Percentiles rank a stretch among this genome's conserved stretches.
These are phyloP conservation scores for Timema podura DNA, from an alignment of 2,888 invertebrate species.

Conservation along the genomic window DNA sequence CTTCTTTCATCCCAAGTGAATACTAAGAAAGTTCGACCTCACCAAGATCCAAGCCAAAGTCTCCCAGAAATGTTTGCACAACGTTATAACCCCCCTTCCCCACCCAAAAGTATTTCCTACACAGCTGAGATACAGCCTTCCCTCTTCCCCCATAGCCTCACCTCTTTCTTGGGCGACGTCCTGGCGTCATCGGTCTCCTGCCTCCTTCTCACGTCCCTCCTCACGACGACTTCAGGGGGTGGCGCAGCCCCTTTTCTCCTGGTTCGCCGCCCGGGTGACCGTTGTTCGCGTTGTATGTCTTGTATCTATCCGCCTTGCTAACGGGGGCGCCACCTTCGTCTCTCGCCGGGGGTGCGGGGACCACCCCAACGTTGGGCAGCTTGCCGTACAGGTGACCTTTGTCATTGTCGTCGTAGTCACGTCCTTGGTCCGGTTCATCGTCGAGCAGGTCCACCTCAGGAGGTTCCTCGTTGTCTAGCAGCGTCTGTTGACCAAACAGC, in stretches of 20 bases:
- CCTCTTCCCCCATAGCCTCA: too few species aligned
- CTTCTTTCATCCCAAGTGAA: too few species aligned
- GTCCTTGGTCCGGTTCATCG: constrained; percentile 4
- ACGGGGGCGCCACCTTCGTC: not conserved
- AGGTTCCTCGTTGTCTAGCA: constrained; percentile 21
- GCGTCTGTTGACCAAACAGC: not conserved
- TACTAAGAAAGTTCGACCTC: too few species aligned
- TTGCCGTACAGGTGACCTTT: constrained; percentile 36
- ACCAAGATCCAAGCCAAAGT: too few species aligned
- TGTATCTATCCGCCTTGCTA: constrained; percentile 23
- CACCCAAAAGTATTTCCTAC: too few species aligned
- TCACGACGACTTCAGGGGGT: not conserved
- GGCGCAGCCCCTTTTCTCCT: constrained; percentile 1
- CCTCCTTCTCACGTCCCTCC: constrained; percentile 11
- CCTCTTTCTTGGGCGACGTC: not conserved
- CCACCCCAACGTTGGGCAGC: constrained; percentile 46
- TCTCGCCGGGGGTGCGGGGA: constrained; percentile 36
- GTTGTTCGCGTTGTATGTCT: constrained; percentile 28
- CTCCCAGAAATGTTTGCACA: too few species aligned
- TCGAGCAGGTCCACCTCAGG: constrained; percentile 9
- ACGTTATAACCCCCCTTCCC: too few species aligned
- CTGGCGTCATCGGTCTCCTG: constrained; percentile 17
- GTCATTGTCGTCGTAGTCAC: constrained; percentile 21
- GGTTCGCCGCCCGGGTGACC: not conserved
- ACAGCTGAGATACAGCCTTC: too few species aligned